Evolutionary conservation across 2,797 vertebrate genomes (phyloP).

Genomic region (Thamnophis elegans): DNA sequence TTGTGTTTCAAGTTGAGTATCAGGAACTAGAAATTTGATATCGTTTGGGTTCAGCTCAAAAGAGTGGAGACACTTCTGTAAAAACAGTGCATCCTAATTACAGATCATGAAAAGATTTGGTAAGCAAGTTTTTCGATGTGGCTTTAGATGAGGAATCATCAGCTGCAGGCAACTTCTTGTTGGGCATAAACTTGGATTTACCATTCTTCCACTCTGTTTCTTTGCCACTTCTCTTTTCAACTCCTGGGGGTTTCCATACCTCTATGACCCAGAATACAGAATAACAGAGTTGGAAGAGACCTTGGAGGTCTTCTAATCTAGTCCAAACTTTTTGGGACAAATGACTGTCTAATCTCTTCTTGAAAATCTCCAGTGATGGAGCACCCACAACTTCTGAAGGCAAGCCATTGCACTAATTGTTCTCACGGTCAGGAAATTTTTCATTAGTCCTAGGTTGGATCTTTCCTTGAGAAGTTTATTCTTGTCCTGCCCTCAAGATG

Average conservation of each 20-base stretch:
- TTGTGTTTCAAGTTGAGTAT: too few species aligned
- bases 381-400: background rate
- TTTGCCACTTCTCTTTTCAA: background rate
- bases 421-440: background rate
- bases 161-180: background rate
- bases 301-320: background rate
- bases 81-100: background rate
- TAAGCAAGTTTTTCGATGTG: background rate
- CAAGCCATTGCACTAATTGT: background rate
- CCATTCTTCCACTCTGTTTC: background rate
- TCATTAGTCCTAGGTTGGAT: background rate
- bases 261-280: background rate
- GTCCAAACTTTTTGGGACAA: background rate
- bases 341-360: background rate
- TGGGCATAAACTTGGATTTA: background rate
- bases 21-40: background rate
- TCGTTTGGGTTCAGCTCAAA: background rate
- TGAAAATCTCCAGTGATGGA: background rate
- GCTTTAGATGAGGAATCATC: background rate
- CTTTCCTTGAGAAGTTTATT: too few species aligned
- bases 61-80: background rate
- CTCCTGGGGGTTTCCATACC: slow-evolving; percentile 18
- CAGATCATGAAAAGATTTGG: background rate
- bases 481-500: too few species aligned
- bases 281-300: background rate